These are phyloP conservation scores for Bufo gargarizans DNA, from an alignment of 2,113 vertebrate species.

Conservation along the genomic window DNA sequence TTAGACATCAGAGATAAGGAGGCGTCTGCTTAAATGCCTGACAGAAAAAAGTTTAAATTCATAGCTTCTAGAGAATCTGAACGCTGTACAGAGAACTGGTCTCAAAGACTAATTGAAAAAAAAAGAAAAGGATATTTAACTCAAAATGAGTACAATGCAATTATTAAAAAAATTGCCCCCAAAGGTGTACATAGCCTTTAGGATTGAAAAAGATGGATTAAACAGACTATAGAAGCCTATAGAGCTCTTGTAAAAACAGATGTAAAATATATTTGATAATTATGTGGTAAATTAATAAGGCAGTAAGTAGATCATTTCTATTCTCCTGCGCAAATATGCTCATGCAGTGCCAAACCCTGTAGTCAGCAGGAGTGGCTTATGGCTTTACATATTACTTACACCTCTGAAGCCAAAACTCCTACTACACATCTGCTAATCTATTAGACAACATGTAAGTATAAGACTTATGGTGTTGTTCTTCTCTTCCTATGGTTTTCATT, in stretches of 20 bases:
- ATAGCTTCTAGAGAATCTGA: too few relatives aligned
- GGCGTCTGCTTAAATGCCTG: too few relatives aligned
- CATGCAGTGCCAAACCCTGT: neutral
- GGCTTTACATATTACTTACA: neutral
- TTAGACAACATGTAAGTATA: conserved; percentile 8
- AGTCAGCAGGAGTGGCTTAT: neutral
- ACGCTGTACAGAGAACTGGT: too few relatives aligned
- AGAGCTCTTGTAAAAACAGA: neutral
- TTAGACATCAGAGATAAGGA: too few relatives aligned
- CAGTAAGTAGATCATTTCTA: neutral
- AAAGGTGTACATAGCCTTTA: too few relatives aligned
- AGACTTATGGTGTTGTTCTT: neutral
- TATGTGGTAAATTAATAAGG: neutral
- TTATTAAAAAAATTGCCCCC: too few relatives aligned
- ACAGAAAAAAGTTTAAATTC: too few relatives aligned
- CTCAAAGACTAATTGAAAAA: too few relatives aligned
- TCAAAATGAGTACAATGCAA: too few relatives aligned
- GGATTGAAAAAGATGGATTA: too few relatives aligned
- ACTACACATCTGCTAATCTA: neutral
- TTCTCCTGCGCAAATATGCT: neutral
- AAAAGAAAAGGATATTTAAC: too few relatives aligned
- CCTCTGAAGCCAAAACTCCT: neutral
- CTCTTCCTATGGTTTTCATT: neutral
- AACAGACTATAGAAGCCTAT: too few relatives aligned
- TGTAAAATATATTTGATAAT: neutral